Evolutionary conservation across 1,140 invertebrate genomes (phyloP), one percentile per base, ranked within the genome.

Genomic region (Drosophila erecta): DNA sequence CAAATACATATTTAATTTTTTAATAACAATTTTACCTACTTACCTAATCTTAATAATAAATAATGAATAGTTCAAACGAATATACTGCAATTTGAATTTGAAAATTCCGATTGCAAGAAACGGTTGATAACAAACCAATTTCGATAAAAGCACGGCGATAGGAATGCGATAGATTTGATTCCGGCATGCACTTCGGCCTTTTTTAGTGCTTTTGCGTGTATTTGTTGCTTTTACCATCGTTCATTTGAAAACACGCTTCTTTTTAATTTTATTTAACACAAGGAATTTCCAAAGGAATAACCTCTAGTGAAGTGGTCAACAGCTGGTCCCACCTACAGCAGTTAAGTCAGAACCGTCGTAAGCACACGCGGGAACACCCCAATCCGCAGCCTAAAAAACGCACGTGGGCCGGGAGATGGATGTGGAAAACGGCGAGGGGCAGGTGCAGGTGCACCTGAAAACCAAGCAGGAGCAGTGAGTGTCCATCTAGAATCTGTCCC

Each of bases 381-480:
- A 43, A 10, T 14, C 2, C 11, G 14, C n/a, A 11, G 35, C 35
- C 24, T 33, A 24, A 33, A 3, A 56, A 58, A 58, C 59, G 46
- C 71, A 62, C 73, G 61, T 62, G 44, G 50, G 30, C 75, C 65
- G 47, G 43, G 47, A 46, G 46, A 92, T 92, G 91, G 91, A 92
- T 76, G 80, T 67, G 44, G 87, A 91, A 66, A 92, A 87, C 71
- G 92, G 84, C 53, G 93, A 93, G 83, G 92, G 91, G 41, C 95
- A 95, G 90, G 85, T 97, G 56, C 96, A 97, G 94, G 95, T 97
- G 51, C 93, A 95, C 80, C 95, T 97, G 72, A 91, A 95, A 66
- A 97, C 96, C 1, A 97, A 96, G 94, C 96, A 97, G 91, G 93
- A 95, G 92, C 93, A 95, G 96, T 97, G 93, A 94, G 95, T 94